phyloP scores from a whole-genome alignment of 53 echinoderm and acorn worm species.

The Antedon mediterranea region DNA sequence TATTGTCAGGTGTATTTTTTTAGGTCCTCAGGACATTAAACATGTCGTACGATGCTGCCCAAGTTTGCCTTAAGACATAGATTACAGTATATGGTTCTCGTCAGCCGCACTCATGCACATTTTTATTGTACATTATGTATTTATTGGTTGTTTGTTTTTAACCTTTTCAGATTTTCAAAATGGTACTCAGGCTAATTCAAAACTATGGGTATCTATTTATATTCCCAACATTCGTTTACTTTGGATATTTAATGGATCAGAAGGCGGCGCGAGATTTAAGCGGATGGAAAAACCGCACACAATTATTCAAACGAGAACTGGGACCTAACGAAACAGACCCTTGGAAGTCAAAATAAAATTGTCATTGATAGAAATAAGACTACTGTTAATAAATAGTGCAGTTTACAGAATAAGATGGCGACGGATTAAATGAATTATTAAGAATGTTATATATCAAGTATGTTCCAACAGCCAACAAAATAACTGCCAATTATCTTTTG shows the following conservation, averaged over 20 bases:
- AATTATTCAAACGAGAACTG: constrained; percentile 58
- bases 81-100: too few relatives aligned
- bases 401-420: neutral
- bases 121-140: too few relatives aligned
- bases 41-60: too few relatives aligned
- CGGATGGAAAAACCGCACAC: constrained; percentile 74
- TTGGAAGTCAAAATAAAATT: constrained; percentile 37
- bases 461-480: too few relatives aligned
- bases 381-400: too few relatives aligned
- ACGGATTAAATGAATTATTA: constrained; percentile 2
- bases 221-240: constrained; percentile 20
- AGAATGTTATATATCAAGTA: too few relatives aligned
- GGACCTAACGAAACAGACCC: constrained; percentile 55
- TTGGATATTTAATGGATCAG: constrained; percentile 61
- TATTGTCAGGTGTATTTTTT: too few relatives aligned
- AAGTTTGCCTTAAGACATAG: too few relatives aligned
- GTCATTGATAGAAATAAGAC: neutral
- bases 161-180: constrained; percentile 8
- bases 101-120: too few relatives aligned
- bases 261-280: constrained; percentile 39
- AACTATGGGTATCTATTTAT: constrained; percentile 50
- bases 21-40: too few relatives aligned
- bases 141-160: too few relatives aligned
- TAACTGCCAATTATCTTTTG: too few relatives aligned
- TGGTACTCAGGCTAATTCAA: constrained; percentile 49